A percentile compares a stretch with the other conserved stretches of the same genome.
These are phyloP conservation scores for Pyrocephalus nanus DNA, from an alignment of 2,797 vertebrate genomes.

Conservation along the genomic window DNA sequence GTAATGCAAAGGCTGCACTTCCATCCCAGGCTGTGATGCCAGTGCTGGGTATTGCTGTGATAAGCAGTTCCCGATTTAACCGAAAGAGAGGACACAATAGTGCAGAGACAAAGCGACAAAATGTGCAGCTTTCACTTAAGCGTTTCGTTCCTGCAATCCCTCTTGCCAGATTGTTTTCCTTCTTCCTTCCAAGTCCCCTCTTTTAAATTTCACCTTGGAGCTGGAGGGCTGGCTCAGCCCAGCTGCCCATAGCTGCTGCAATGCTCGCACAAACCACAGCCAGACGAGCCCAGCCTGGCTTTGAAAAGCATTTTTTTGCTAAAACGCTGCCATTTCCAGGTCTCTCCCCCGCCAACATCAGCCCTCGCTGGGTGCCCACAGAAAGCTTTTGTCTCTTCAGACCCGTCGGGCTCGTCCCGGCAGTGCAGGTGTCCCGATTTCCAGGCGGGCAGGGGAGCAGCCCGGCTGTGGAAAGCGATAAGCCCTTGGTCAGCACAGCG, in stretches of 20 bases:
- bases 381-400: background rate
- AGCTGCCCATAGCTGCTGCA: rapidly evolving
- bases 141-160: background rate
- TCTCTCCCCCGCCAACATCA: background rate
- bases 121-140: background rate
- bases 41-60: background rate
- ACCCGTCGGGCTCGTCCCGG: rapidly evolving
- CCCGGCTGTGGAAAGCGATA: background rate
- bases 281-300: background rate
- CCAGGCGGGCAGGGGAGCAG: background rate
- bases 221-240: background rate
- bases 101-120: background rate
- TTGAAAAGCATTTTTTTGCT: background rate
- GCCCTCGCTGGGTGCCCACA: rapidly evolving
- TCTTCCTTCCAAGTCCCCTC: background rate
- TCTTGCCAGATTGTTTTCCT: background rate
- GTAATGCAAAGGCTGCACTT: background rate
- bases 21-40: background rate
- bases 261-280: rapidly evolving
- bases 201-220: background rate
- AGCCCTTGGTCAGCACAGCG: rapidly evolving
- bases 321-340: background rate
- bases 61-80: constrained; percentile 32
- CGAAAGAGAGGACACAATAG: background rate
- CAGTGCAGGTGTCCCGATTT: background rate